Evolutionary conservation across 2,113 vertebrate genomes (phyloP).

Genomic region (Hydrochoerus hydrochaeris): DNA sequence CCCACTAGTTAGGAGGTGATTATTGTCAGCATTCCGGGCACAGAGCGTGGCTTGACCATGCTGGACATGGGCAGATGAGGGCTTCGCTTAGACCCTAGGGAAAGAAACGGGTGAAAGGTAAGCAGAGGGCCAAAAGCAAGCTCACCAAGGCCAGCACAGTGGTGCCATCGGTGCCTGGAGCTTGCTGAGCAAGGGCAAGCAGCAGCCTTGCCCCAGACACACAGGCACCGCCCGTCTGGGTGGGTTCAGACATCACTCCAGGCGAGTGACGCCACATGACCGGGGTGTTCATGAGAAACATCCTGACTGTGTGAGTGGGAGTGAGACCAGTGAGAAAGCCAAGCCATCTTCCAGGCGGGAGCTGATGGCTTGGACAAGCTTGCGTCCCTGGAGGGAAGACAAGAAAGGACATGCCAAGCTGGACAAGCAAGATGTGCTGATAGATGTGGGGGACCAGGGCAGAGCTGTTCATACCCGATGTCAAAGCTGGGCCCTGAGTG

Average conservation of each 20-base stretch:
- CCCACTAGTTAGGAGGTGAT: constrained; percentile 82
- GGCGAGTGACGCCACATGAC: rapidly evolving
- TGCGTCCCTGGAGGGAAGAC: neutral
- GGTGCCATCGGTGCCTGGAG: neutral
- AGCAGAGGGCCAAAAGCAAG: neutral
- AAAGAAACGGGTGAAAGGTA: neutral
- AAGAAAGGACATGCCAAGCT: neutral
- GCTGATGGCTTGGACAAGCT: neutral
- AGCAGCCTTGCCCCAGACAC: no score
- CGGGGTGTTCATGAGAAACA: neutral
- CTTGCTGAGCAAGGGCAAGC: neutral
- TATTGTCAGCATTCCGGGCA: constrained; percentile 55
- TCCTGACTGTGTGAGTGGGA: neutral
- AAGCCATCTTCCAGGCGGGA: neutral
- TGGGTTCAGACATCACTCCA: no score
- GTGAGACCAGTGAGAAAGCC: neutral
- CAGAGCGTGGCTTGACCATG: neutral
- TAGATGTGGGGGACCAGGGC: neutral
- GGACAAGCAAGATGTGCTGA: neutral
- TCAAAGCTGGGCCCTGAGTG: neutral
- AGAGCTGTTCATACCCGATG: neutral
- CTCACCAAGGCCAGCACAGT: neutral
- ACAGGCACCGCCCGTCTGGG: no score
- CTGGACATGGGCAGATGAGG: no score
- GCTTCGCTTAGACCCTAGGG: neutral